Conservation (phyloP, 1,140 invertebrate genomes). For the Calliphora vicina region DNA sequence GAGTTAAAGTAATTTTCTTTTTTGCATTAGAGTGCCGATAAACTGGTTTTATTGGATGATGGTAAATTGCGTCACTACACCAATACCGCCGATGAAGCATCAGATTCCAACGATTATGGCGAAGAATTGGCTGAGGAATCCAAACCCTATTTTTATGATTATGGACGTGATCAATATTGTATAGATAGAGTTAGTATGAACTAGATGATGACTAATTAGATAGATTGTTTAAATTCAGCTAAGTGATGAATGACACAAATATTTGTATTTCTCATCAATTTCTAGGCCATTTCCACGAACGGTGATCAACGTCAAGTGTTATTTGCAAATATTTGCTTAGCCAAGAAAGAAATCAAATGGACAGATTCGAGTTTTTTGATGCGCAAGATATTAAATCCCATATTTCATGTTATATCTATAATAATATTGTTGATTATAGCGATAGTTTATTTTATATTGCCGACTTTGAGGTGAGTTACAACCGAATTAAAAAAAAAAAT, state of each 20-base stretch:
- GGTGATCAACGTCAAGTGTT: conserved; percentile 61
- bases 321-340: conserved; percentile 79
- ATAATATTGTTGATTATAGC: conserved; percentile 76
- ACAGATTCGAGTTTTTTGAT: conserved; percentile 76
- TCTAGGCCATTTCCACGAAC: conserved; percentile 49
- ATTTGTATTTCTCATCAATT: conserved; percentile 13
- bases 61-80: conserved; percentile 76
- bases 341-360: conserved; percentile 73
- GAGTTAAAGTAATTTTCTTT: not conserved
- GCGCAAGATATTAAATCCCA: conserved; percentile 76
- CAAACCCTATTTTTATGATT: conserved; percentile 71
- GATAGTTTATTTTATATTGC: conserved; percentile 83
- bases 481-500: too few relatives aligned
- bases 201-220: not conserved
- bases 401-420: conserved; percentile 77
- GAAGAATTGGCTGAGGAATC: conserved; percentile 56
- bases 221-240: not conserved
- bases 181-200: conserved; percentile 72
- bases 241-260: too few relatives aligned
- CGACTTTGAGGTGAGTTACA: conserved; percentile 71
- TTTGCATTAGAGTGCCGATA: conserved; percentile 64
- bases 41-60: conserved; percentile 72
- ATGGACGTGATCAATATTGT: conserved; percentile 78
- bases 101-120: conserved; percentile 58
- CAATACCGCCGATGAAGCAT: conserved; percentile 64